Percentiles rank a stretch among this genome's conserved stretches.
Evolutionary conservation across 1,140 invertebrate genomes (phyloP).

Genomic region (Drosophila ficusphila): DNA sequence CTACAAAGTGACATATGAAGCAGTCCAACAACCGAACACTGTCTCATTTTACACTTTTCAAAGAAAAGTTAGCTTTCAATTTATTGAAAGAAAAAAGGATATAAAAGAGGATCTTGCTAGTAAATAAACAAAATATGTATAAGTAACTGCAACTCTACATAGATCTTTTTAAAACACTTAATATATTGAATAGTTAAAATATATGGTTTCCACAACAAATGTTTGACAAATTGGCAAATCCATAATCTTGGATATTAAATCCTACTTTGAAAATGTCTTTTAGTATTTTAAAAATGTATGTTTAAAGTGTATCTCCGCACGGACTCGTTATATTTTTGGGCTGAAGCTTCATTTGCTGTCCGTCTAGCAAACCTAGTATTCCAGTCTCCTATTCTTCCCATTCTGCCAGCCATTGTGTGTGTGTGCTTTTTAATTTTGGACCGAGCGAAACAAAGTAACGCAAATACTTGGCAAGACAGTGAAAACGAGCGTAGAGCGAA

Average conservation of each 20-base stretch:
- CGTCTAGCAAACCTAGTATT: background rate
- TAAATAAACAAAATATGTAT: too few species aligned
- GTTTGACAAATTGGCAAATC: too few species aligned
- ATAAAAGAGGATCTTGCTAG: too few species aligned
- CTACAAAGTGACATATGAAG: slow-evolving; percentile 57
- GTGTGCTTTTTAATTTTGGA: slow-evolving; percentile 59
- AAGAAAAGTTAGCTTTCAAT: background rate
- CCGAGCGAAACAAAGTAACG: slow-evolving; percentile 63
- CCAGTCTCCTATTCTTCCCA: background rate
- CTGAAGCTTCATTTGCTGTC: slow-evolving; percentile 15
- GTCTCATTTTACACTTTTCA: background rate
- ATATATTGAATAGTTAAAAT: too few species aligned
- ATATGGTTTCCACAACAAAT: too few species aligned
- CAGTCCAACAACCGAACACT: slow-evolving; percentile 1
- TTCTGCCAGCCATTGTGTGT: slow-evolving; percentile 3
- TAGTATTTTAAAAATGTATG: too few species aligned
- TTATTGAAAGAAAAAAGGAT: background rate
- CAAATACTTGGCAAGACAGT: slow-evolving; percentile 33
- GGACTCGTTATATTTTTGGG: slow-evolving; percentile 31
- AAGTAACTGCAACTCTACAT: too few species aligned
- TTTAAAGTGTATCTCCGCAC: background rate
- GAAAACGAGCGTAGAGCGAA: background rate
- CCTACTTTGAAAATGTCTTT: too few species aligned
- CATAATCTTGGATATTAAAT: too few species aligned
- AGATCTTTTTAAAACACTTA: too few species aligned